Percentiles rank a stretch among this genome's conserved stretches.
phyloP scores from a whole-genome alignment of 2,797 vertebrate species.

The Parauchenoglanis ngamensis region DNA sequence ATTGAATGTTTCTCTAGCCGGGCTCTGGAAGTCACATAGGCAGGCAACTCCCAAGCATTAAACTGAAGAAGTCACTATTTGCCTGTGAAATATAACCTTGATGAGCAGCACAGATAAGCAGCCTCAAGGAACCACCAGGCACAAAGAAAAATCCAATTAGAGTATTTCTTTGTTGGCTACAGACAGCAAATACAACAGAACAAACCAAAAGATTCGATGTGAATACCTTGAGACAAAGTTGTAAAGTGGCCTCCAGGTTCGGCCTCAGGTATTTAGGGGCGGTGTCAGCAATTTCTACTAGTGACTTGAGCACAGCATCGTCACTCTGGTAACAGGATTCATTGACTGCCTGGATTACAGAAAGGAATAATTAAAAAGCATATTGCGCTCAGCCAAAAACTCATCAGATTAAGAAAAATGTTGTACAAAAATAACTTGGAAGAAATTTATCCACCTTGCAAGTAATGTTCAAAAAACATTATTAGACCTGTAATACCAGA shows the following conservation, averaged over 20 bases:
- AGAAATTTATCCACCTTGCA: not conserved
- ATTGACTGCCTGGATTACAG: conserved; percentile 84
- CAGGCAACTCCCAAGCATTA: conserved; percentile 44
- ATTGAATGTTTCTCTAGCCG: conserved; percentile 46
- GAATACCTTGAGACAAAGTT: conserved; percentile 92
- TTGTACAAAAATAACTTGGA: not conserved
- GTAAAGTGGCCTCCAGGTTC: conserved; percentile 92
- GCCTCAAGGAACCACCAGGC: conserved; percentile 58
- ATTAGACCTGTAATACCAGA: not conserved
- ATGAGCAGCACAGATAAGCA: conserved; percentile 36
- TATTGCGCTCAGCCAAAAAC: not conserved
- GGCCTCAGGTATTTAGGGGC: conserved; percentile 96
- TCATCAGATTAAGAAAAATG: not conserved
- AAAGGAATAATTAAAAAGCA: not conserved
- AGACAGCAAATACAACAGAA: not conserved
- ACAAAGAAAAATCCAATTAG: not conserved
- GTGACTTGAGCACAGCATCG: conserved; percentile 95
- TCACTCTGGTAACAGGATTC: conserved; percentile 95
- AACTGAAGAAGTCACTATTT: conserved; percentile 45
- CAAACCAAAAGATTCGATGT: not conserved
- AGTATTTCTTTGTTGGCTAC: not conserved
- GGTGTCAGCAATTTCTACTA: conserved; percentile 97
- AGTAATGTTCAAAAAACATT: not conserved
- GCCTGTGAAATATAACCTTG: conserved; percentile 50
- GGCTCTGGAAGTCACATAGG: conserved; percentile 52